Percentiles rank a stretch among this genome's conserved stretches.
Conservation (phyloP, 2,888 invertebrate species). For the Argyresthia albistria region DNA sequence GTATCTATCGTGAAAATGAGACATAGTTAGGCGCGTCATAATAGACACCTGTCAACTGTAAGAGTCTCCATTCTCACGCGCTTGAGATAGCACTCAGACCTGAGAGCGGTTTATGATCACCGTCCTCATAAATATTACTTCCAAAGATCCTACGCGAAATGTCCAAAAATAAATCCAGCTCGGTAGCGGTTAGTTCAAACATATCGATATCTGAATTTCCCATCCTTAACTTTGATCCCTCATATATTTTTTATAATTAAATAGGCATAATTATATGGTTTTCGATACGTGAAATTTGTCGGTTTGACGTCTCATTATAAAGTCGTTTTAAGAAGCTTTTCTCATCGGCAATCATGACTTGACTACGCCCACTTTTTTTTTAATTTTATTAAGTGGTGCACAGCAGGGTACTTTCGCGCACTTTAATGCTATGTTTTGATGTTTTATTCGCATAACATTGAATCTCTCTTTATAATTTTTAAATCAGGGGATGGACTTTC, state of each 20-base stretch:
- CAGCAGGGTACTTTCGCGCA: constrained; percentile 32
- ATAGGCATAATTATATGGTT: constrained; percentile 55
- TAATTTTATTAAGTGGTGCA: constrained; percentile 8
- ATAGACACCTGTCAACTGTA: no score
- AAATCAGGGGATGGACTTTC: no score
- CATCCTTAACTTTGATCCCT: constrained; percentile 16
- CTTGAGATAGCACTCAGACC: no score
- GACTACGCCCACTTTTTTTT: constrained; percentile 46
- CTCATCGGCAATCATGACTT: constrained; percentile 43
- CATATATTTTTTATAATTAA: constrained; percentile 24
- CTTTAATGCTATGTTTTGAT: constrained; percentile 39
- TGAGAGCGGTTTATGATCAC: no score
- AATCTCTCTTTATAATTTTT: no score
- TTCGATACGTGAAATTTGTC: constrained; percentile 47
- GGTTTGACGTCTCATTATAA: constrained; percentile 52
- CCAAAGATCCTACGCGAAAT: no score
- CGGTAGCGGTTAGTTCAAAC: no score
- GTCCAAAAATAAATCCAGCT: no score
- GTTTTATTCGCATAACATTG: constrained; percentile 24
- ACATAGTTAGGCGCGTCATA: no score
- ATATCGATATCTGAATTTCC: constrained; percentile 4
- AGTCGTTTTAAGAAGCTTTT: constrained; percentile 31
- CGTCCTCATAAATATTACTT: no score
- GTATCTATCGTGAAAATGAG: no score
- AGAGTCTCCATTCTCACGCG: no score